A percentile compares a stretch with the other conserved stretches of the same genome.
These are phyloP conservation scores for Amphiprion percula DNA, from an alignment of 2,113 vertebrate species.

Conservation along the genomic window DNA sequence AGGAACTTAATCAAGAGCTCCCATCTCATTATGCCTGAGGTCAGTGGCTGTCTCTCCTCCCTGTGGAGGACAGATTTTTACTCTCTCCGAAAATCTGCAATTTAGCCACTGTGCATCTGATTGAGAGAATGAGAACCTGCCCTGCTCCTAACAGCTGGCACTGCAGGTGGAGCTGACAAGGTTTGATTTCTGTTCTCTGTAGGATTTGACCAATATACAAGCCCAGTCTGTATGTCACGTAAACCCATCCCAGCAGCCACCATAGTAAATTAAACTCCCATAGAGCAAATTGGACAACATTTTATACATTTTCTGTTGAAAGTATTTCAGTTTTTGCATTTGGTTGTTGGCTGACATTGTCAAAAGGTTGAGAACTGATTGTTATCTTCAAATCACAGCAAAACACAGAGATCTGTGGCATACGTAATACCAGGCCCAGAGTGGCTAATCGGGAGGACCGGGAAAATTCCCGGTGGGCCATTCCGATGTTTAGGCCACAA, in stretches of 20 bases:
- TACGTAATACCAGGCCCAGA: no score
- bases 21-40: conserved; percentile 63
- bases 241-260: background rate
- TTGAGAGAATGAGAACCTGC: conserved; percentile 8
- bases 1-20: conserved; percentile 76
- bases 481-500: no score
- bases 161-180: conserved; percentile 17
- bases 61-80: conserved; percentile 25
- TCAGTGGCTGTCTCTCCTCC: conserved; percentile 57
- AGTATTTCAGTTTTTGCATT: background rate
- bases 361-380: background rate
- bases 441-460: no score
- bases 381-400: no score
- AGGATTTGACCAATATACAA: conserved; percentile 12
- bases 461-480: no score
- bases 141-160: conserved; percentile 21
- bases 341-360: background rate
- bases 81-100: conserved; percentile 39
- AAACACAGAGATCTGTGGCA: no score
- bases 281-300: background rate
- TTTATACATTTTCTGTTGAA: background rate
- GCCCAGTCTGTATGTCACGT: background rate
- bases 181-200: conserved; percentile 4
- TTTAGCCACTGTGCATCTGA: conserved; percentile 38
- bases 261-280: background rate